Evolutionary conservation across 2,888 invertebrate genomes (phyloP).

Genomic region (Exocentrus adspersus): DNA sequence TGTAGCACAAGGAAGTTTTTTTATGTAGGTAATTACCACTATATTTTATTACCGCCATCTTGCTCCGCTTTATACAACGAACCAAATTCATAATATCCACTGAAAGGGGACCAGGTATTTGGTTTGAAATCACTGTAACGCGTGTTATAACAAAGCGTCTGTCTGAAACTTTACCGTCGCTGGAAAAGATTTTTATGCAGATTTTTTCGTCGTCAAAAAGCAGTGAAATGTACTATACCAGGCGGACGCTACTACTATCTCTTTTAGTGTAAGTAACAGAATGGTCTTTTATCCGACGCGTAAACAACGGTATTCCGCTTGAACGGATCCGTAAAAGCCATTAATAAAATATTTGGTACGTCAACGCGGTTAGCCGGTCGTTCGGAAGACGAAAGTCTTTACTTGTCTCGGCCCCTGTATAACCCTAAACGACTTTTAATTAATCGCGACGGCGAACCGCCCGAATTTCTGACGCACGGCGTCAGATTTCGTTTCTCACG

Average conservation of each 20-base stretch:
- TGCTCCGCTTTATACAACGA: too few species aligned
- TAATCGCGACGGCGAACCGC: background rate
- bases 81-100: too few species aligned
- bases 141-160: too few species aligned
- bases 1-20: background rate
- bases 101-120: too few species aligned
- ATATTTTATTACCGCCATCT: background rate
- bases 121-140: too few species aligned
- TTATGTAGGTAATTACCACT: background rate
- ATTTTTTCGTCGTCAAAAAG: too few species aligned
- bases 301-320: slow-evolving; percentile 21
- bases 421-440: slow-evolving; percentile 3
- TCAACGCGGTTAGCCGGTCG: slow-evolving; percentile 1
- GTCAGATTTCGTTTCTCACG: too few species aligned
- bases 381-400: background rate
- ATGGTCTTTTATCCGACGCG: slow-evolving; percentile 3
- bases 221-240: too few species aligned
- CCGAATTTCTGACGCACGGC: background rate
- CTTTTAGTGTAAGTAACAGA: background rate
- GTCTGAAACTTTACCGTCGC: too few species aligned
- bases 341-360: slow-evolving; percentile 13
- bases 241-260: too few species aligned
- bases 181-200: too few species aligned
- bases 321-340: slow-evolving; percentile 15
- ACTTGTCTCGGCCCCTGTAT: background rate